Conservation (phyloP, 1,140 invertebrate species). For the Trichonephila clavipes region DNA sequence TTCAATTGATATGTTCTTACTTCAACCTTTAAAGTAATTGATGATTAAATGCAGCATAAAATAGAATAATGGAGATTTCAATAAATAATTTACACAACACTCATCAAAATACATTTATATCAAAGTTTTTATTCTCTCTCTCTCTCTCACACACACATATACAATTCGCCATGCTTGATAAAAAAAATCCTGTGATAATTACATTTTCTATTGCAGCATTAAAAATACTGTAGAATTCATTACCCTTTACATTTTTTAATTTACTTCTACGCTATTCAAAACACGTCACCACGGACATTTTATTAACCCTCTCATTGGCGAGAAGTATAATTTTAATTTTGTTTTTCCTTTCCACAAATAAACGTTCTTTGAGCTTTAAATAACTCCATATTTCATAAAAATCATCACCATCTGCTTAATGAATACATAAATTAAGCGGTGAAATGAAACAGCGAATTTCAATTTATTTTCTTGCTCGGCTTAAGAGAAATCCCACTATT, state of each 20-base stretch:
- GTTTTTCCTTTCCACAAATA: conserved; percentile 28
- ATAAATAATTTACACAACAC: no score
- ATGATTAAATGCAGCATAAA: no score
- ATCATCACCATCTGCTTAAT: conserved; percentile 51
- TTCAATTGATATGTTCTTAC: no score
- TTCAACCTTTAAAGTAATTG: no score
- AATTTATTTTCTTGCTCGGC: conserved; percentile 31
- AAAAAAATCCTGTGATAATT: neutral
- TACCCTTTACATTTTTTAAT: neutral
- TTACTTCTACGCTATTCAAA: neutral
- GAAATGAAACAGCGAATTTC: conserved; percentile 56
- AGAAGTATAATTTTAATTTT: conserved; percentile 53
- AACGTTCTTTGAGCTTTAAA: conserved; percentile 36
- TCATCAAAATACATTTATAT: no score
- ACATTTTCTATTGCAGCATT: neutral
- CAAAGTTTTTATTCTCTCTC: no score
- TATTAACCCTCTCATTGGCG: conserved; percentile 34
- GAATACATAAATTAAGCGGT: conserved; percentile 52
- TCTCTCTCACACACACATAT: no score
- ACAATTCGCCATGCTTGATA: no score
- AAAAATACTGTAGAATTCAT: conserved; percentile 33
- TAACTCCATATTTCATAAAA: conserved; percentile 64
- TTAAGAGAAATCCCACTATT: conserved; percentile 45
- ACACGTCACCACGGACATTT: neutral
- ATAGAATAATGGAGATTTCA: no score